Evolutionary conservation across 2,113 vertebrate species (phyloP).

Genomic region (Aphyosemion australe): DNA sequence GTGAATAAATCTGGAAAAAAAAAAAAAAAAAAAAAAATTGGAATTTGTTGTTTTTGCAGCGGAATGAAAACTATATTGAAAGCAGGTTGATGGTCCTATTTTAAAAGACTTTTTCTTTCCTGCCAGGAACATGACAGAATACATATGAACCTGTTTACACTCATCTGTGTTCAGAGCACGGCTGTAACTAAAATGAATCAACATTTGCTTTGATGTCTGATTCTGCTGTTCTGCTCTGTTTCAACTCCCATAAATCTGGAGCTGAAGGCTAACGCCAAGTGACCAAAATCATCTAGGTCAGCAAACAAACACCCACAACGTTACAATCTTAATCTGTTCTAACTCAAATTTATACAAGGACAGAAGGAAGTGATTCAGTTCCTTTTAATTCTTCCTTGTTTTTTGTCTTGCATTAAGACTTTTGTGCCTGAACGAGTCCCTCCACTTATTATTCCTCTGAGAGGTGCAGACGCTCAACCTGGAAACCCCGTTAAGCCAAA

Average conservation of each 20-base stretch:
- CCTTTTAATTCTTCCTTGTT: neutral
- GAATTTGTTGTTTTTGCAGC: conserved; percentile 16
- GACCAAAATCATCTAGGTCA: neutral
- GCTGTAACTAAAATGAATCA: conserved; percentile 23
- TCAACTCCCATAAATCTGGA: neutral
- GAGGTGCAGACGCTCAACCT: conserved; percentile 31
- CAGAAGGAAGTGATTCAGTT: too few species aligned
- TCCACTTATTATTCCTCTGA: conserved; percentile 32
- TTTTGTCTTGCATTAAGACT: conserved; percentile 11
- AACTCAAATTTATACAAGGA: neutral
- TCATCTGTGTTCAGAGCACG: conserved; percentile 38
- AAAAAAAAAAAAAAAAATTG: conserved; percentile 25
- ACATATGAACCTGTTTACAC: conserved; percentile 54
- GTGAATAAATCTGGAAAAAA: conserved; percentile 93
- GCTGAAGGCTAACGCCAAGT: neutral
- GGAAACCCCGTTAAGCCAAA: conserved; percentile 42
- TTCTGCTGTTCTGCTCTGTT: neutral
- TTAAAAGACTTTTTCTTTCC: conserved; percentile 39
- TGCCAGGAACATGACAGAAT: conserved; percentile 62
- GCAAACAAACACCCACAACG: neutral
- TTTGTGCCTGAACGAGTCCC: neutral
- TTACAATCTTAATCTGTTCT: neutral
- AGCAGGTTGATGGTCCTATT: neutral
- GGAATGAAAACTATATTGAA: conserved; percentile 5
- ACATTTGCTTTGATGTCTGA: conserved; percentile 31